These are phyloP conservation scores for Pampus argenteus DNA, from an alignment of 2,797 vertebrate species.

Conservation along the genomic window DNA sequence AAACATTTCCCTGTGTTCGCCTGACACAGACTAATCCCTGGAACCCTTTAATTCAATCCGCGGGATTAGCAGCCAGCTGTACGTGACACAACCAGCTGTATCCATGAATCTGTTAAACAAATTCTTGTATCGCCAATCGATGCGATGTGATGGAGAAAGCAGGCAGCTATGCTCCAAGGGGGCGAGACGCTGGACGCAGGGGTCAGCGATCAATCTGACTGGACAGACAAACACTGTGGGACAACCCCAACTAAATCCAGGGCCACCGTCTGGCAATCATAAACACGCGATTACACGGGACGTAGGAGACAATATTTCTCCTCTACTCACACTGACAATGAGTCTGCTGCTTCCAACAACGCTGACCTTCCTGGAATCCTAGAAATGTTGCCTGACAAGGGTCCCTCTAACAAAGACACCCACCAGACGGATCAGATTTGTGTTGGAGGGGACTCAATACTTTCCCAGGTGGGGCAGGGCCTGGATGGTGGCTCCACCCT, in stretches of 20 bases:
- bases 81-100: slow-evolving; percentile 14
- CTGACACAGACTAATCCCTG: slow-evolving; percentile 62
- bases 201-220: slow-evolving; percentile 48
- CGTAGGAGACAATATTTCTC: slow-evolving; percentile 62
- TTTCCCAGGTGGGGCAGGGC: slow-evolving; percentile 12
- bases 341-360: slow-evolving; percentile 38
- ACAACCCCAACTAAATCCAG: slow-evolving; percentile 60
- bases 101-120: slow-evolving; percentile 54
- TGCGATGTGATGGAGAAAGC: slow-evolving; percentile 21
- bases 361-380: slow-evolving; percentile 55
- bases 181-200: not conserved
- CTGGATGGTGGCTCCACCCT: slow-evolving; percentile 26
- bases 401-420: slow-evolving; percentile 22
- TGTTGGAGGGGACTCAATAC: not conserved
- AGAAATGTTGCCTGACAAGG: slow-evolving; percentile 37
- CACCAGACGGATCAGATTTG: slow-evolving; percentile 11
- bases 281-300: slow-evolving; percentile 73
- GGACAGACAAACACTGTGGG: slow-evolving; percentile 56
- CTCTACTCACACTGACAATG: slow-evolving; percentile 54
- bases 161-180: slow-evolving; percentile 28
- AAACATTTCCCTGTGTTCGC: slow-evolving; percentile 28
- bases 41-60: slow-evolving; percentile 66
- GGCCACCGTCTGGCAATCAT: slow-evolving; percentile 54
- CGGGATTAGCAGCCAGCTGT: slow-evolving; percentile 57
- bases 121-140: slow-evolving; percentile 27